Evolutionary conservation across 1,140 invertebrate genomes (phyloP).

Genomic region (Drosophila albomicans): DNA sequence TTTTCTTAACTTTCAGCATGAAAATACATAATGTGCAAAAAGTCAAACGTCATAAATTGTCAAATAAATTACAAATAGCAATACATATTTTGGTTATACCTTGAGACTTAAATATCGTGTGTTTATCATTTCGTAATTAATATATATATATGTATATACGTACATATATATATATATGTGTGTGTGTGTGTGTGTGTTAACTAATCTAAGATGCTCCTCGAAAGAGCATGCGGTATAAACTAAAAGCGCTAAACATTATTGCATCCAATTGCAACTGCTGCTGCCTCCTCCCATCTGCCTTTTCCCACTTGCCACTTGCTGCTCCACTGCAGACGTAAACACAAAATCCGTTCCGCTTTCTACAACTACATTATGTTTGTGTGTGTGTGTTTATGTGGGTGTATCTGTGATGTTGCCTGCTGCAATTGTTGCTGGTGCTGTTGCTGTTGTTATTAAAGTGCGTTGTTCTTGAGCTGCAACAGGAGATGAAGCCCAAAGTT

Average conservation of each 20-base stretch:
- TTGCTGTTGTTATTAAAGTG: conserved; percentile 14
- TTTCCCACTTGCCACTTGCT: neutral
- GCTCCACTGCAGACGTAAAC: neutral
- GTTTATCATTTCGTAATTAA: conserved; percentile 4
- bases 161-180: neutral
- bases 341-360: conserved; percentile 28
- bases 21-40: conserved; percentile 23
- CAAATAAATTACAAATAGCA: conserved; percentile 76
- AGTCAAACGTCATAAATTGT: conserved; percentile 12
- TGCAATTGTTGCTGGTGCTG: conserved; percentile 24
- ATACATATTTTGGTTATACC: conserved; percentile 80
- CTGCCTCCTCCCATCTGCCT: neutral
- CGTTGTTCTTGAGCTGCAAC: conserved; percentile 46
- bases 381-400: conserved; percentile 22
- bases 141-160: neutral
- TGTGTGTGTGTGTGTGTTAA: conserved; percentile 1
- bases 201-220: conserved; percentile 59
- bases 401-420: conserved; percentile 16
- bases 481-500: conserved; percentile 15
- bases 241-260: conserved; percentile 25
- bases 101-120: conserved; percentile 61
- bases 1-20: conserved; percentile 2
- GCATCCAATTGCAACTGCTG: neutral
- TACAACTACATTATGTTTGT: conserved; percentile 58
- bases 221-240: conserved; percentile 16